Evolutionary conservation across 2,888 invertebrate genomes (phyloP).

Genomic region (Drosophila barbarae): DNA sequence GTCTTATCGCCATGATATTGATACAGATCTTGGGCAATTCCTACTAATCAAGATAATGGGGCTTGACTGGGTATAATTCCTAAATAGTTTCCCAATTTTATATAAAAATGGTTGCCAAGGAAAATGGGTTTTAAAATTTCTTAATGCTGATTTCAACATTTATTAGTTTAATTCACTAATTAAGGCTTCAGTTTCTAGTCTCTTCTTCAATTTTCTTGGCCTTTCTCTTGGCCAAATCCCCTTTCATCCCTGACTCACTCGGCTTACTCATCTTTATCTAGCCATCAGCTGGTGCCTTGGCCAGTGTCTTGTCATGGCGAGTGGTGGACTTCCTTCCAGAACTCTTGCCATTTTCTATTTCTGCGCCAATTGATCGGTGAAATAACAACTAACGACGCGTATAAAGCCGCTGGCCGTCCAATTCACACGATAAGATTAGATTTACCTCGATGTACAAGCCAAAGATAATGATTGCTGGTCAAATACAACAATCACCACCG

Average conservation of each 20-base stretch:
- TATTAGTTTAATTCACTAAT: neutral
- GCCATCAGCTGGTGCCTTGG: neutral
- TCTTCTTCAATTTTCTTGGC: neutral
- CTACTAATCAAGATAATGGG: neutral
- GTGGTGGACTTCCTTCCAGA: constrained; percentile 2
- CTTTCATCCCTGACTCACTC: constrained; percentile 8
- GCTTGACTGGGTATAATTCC: no score
- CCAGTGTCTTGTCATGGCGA: constrained; percentile 19
- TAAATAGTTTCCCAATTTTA: neutral
- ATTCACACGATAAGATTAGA: constrained; percentile 64
- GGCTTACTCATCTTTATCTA: constrained; percentile 28
- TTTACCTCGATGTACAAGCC: constrained; percentile 37
- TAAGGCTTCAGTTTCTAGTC: neutral
- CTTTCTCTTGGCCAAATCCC: neutral
- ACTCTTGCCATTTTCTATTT: constrained; percentile 10
- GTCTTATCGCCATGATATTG: neutral
- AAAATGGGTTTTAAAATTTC: neutral
- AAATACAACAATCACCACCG: neutral
- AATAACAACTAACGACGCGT: constrained; percentile 26
- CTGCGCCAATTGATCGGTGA: constrained; percentile 23
- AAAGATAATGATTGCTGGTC: constrained; percentile 34
- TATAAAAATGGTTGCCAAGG: neutral
- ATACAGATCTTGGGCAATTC: constrained; percentile 13
- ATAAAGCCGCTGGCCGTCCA: constrained; percentile 13
- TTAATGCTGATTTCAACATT: no score